phyloP scores from a whole-genome alignment of 1,140 invertebrate genomes.

The Nephotettix cincticeps region DNA sequence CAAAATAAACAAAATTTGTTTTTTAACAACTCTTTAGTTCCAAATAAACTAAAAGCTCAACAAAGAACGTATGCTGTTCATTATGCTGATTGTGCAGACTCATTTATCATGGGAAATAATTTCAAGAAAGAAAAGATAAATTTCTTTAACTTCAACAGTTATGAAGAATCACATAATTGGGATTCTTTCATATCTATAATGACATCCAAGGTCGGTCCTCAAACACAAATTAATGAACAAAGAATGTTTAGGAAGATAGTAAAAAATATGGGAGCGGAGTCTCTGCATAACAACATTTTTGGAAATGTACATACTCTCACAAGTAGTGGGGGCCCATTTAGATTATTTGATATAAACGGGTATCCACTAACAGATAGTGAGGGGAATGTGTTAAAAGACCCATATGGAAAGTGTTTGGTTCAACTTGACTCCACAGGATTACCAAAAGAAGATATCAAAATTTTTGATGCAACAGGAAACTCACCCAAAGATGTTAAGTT shows the following conservation, averaged over 20 bases:
- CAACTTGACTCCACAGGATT: not conserved
- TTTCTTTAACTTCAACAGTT: too few species aligned
- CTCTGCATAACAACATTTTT: not conserved
- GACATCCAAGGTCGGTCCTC: constrained; percentile 3
- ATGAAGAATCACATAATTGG: not conserved
- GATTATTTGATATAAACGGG: constrained; percentile 18
- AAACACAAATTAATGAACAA: not conserved
- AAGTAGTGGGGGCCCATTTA: constrained; percentile 3
- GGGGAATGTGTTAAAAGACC: constrained; percentile 14
- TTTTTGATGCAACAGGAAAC: not conserved
- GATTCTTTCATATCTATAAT: constrained; percentile 10
- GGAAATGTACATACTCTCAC: constrained; percentile 12
- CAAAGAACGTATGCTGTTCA: too few species aligned
- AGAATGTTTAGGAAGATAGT: not conserved
- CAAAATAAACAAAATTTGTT: too few species aligned
- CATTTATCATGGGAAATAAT: too few species aligned
- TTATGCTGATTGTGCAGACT: too few species aligned
- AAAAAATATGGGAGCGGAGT: not conserved
- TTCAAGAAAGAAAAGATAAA: too few species aligned
- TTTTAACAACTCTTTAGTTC: too few species aligned
- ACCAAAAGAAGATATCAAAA: not conserved
- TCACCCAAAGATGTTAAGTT: constrained; percentile 1
- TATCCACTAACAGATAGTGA: constrained; percentile 10
- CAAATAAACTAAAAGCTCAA: too few species aligned
- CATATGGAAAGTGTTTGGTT: constrained; percentile 4